A percentile compares a stretch with the other conserved stretches of the same genome.
Evolutionary conservation across 2,113 vertebrate species (phyloP).

Genomic region (Stegostoma tigrinum): DNA sequence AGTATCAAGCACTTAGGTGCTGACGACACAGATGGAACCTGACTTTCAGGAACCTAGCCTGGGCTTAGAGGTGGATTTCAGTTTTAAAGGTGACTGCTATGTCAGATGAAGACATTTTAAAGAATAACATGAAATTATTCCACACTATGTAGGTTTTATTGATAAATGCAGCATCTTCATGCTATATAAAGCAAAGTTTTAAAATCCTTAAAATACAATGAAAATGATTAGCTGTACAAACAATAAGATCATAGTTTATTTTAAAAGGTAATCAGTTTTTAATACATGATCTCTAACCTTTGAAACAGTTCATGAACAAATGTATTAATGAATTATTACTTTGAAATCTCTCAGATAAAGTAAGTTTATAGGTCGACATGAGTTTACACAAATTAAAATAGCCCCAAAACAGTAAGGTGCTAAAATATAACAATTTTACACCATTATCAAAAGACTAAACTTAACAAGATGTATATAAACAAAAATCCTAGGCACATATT

Average conservation of each 20-base stretch:
- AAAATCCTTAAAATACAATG: not conserved
- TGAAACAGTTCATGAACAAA: not conserved
- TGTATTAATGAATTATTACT: not conserved
- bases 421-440: slow-evolving; percentile 22
- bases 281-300: not conserved
- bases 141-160: not conserved
- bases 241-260: not conserved
- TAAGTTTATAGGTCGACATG: not conserved
- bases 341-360: not conserved
- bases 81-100: slow-evolving; percentile 61
- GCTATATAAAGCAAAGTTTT: not conserved
- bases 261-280: not conserved
- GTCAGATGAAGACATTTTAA: slow-evolving; percentile 53
- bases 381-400: not conserved
- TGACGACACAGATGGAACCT: slow-evolving; percentile 46
- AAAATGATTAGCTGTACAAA: not conserved
- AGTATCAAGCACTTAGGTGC: slow-evolving; percentile 44
- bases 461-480: slow-evolving; percentile 26
- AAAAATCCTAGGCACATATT: not conserved
- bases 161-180: not conserved
- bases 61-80: slow-evolving; percentile 40
- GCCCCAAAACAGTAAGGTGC: not conserved
- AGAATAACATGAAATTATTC: slow-evolving; percentile 1
- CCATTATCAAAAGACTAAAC: slow-evolving; percentile 26
- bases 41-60: slow-evolving; percentile 37